Base-by-base conservation (phyloP, 2,797 vertebrate species). In the Nothura maculosa region DNA sequence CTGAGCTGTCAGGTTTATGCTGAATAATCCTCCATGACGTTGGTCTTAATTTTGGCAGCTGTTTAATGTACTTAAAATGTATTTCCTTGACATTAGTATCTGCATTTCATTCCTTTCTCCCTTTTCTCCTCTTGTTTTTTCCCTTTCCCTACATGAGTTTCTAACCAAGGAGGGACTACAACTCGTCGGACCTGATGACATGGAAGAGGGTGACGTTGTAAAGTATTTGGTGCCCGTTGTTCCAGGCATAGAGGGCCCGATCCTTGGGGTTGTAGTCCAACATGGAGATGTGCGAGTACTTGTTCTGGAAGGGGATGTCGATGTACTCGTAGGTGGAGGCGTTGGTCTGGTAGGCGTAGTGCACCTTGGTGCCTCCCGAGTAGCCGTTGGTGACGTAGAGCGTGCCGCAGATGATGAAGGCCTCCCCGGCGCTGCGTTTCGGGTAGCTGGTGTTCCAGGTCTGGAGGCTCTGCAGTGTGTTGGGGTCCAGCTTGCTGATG, bases 201-300 rank as follows among this genome's bases (percentile, higher is more conserved):
- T 99, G 99, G 98, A 99, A 99, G 96, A 99, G 98, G 38, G 99
- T 99, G 96, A 99, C 99, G 1, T 99, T 99, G 97, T 99, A 99
- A 30, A 99, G 99, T 68, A 99, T 98, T 94, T 99, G 99, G 95
- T 99, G 99, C 75, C 99, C 99, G 62, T 99, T 99, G 98, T 99
- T 99, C 99, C 99, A 99, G 77, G 99, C 99, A 1, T 99, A 99
- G 34, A 99, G 99, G 12, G 99, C 99, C 3, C 99, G 98, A 97
- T 99, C 99, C 89, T 98, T 99, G 55, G 99, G 99, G 97, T 99
- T 99, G 98, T 99, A 99, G 98, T 99, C 99, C 98, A 99, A 96
- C 99, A 99, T 99, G 96, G 99, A 99, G 98, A 99, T 99, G 83
- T 99, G 99, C 0, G 99, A 99, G 96, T 99, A 99, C 95, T 99